These are phyloP conservation scores for Caenorhabditis wallacei DNA, from an alignment of 2,888 invertebrate species.

Conservation along the genomic window DNA sequence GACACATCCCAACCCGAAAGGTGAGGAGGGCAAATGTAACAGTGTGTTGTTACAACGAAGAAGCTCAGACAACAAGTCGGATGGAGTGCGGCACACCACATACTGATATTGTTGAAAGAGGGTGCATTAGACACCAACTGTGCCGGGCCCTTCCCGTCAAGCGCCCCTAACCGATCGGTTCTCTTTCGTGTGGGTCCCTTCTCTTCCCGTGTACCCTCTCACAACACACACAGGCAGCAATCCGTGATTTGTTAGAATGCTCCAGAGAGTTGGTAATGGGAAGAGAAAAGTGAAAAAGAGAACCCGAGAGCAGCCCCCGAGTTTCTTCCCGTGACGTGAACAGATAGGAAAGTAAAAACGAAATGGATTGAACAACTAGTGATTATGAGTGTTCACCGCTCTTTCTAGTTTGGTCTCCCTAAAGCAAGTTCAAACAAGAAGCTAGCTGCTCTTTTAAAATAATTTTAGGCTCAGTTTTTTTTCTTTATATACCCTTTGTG, in stretches of 20 bases:
- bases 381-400: conserved; percentile 27
- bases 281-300: conserved; percentile 14
- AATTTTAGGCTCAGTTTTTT: too few species aligned
- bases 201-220: conserved; percentile 33
- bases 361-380: conserved; percentile 18
- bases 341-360: background rate
- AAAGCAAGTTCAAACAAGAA: background rate
- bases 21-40: conserved; percentile 57
- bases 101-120: conserved; percentile 54
- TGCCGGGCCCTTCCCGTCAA: conserved; percentile 1
- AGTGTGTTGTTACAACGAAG: conserved; percentile 55
- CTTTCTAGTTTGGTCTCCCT: conserved; percentile 15
- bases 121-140: conserved; percentile 58
- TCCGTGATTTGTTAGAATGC: conserved; percentile 43
- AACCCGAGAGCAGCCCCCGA: background rate
- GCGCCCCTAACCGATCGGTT: conserved; percentile 10
- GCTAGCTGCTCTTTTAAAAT: too few species aligned
- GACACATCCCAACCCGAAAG: conserved; percentile 20
- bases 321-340: conserved; percentile 13
- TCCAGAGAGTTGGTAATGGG: conserved; percentile 38
- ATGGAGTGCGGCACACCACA: background rate
- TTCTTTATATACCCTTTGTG: background rate
- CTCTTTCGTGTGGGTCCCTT: too few species aligned
- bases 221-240: background rate
- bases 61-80: conserved; percentile 49